Evolutionary conservation across 1,140 invertebrate genomes (phyloP).

Genomic region (Tenebrio molitor): DNA sequence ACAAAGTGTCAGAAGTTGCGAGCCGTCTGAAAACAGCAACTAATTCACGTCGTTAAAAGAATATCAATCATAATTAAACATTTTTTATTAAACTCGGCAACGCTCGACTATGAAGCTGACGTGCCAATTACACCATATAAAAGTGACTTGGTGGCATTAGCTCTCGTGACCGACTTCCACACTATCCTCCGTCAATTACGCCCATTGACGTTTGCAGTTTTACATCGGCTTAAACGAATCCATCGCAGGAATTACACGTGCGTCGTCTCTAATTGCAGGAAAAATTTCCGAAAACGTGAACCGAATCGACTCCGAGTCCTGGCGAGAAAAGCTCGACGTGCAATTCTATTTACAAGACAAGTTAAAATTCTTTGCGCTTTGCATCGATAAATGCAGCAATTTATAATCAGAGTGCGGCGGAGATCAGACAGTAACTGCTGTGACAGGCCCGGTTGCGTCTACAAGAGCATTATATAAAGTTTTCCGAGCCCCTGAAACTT

Average conservation of each 20-base stretch:
- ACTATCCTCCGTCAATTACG: constrained; percentile 11
- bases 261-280: neutral
- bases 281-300: neutral
- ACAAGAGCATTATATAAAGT: constrained; percentile 40
- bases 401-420: constrained; percentile 29
- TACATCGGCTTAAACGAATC: constrained; percentile 17
- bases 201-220: constrained; percentile 7
- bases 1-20: constrained; percentile 9
- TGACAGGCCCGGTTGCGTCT: constrained; percentile 27
- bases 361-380: constrained; percentile 19
- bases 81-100: constrained; percentile 41
- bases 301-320: neutral
- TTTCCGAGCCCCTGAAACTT: constrained; percentile 34
- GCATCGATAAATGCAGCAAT: constrained; percentile 31
- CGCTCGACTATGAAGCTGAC: constrained; percentile 27
- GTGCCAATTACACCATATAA: constrained; percentile 34
- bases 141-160: constrained; percentile 19
- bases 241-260: neutral
- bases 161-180: constrained; percentile 10
- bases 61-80: constrained; percentile 43
- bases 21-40: constrained; percentile 36
- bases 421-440: constrained; percentile 38
- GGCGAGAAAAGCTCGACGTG: too few relatives aligned
- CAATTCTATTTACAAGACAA: constrained; percentile 2
- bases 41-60: constrained; percentile 41